Evolutionary conservation across 2,113 vertebrate species (phyloP).

Genomic region (Seriola quinqueradiata): DNA sequence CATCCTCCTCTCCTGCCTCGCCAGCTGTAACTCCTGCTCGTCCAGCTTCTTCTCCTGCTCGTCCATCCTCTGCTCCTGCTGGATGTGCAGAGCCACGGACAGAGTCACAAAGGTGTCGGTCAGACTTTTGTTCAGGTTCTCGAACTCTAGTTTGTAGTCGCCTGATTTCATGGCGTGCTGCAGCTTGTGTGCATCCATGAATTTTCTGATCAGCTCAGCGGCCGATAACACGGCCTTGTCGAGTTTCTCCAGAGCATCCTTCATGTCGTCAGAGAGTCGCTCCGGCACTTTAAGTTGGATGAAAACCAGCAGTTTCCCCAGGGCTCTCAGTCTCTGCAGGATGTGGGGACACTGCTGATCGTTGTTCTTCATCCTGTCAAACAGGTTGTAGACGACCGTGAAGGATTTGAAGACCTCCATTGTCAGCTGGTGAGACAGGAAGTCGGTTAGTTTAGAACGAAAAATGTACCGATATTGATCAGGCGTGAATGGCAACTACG

Average conservation of each 20-base stretch:
- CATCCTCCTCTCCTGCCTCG: background rate
- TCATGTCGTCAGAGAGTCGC: background rate
- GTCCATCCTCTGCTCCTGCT: background rate
- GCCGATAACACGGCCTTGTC: rapidly evolving
- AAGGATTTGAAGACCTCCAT: slow-evolving; percentile 9
- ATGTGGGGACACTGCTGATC: background rate
- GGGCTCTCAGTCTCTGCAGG: background rate
- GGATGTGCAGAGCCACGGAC: slow-evolving; percentile 9
- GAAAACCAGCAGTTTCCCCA: background rate
- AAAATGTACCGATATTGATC: no score
- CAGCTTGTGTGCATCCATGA: rapidly evolving
- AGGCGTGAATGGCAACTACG: no score
- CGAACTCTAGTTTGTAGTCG: background rate
- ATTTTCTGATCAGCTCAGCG: rapidly evolving
- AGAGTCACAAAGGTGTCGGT: slow-evolving; percentile 2
- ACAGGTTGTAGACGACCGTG: rapidly evolving
- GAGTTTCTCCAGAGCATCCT: background rate
- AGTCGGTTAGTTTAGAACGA: background rate
- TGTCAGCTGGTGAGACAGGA: slow-evolving; percentile 5
- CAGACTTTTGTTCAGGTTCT: slow-evolving; percentile 1
- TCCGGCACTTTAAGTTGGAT: background rate
- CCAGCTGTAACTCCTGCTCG: background rate
- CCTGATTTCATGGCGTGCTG: background rate
- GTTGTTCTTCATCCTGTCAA: background rate
- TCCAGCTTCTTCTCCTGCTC: background rate